phyloP scores from a whole-genome alignment of 2,113 vertebrate genomes.

The Haemorhous mexicanus region DNA sequence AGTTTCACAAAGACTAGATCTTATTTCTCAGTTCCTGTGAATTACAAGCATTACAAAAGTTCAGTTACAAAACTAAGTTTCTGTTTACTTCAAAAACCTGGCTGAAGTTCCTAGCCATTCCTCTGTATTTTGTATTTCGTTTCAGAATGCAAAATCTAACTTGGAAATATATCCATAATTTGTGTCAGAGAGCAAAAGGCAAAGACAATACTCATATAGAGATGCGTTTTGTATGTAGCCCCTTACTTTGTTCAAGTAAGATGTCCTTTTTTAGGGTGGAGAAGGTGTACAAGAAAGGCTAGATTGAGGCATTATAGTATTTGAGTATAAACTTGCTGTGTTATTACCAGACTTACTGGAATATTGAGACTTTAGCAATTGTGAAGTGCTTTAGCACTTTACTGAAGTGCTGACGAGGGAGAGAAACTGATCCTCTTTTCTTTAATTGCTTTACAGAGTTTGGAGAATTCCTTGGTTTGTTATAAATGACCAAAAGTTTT shows the following conservation, averaged over 20 bases:
- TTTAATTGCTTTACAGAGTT: not conserved
- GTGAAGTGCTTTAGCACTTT: not conserved
- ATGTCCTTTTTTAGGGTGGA: not conserved
- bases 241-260: not conserved
- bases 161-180: not conserved
- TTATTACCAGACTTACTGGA: not conserved
- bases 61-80: slow-evolving; percentile 41
- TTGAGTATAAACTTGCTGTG: not conserved
- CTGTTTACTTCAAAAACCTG: slow-evolving; percentile 4
- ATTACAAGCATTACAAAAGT: slow-evolving; percentile 31
- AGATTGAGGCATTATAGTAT: not conserved
- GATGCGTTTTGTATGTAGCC: not conserved
- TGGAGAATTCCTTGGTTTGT: not conserved
- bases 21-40: slow-evolving; percentile 49
- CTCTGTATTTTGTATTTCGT: not conserved
- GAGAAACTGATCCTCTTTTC: not conserved
- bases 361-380: not conserved
- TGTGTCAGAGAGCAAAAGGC: not conserved
- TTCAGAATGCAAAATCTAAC: not conserved
- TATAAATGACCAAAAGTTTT: not conserved
- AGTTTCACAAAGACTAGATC: slow-evolving; percentile 53
- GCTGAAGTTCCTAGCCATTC: not conserved
- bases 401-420: not conserved
- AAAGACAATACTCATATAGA: not conserved
- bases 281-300: not conserved